These are phyloP conservation scores for Diarsia rubi DNA, from an alignment of 2,888 invertebrate genomes.

Conservation along the genomic window DNA sequence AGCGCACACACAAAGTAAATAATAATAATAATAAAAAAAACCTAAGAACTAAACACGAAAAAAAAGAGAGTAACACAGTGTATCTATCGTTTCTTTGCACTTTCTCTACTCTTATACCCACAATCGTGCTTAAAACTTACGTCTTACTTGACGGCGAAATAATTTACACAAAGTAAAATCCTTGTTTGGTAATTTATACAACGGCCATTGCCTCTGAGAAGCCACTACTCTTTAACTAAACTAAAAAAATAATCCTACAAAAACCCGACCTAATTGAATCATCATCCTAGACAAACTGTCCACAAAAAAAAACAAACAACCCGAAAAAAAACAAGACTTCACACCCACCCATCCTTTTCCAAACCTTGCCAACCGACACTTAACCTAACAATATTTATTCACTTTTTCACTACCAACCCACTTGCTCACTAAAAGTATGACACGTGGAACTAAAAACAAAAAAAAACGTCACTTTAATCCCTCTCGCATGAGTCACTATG, in stretches of 20 bases:
- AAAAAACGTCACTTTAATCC: conserved; percentile 73
- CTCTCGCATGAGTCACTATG: conserved; percentile 82
- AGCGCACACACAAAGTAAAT: no score
- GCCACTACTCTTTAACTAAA: neutral
- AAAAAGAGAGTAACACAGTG: no score
- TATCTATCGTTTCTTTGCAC: no score
- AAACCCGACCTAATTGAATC: conserved; percentile 29
- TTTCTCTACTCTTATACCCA: no score
- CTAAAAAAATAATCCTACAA: neutral
- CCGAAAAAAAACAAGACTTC: conserved; percentile 40
- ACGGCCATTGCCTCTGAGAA: no score
- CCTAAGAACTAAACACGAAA: no score
- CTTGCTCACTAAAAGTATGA: conserved; percentile 75
- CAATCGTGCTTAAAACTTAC: no score
- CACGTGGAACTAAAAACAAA: conserved; percentile 68
- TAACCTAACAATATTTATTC: conserved; percentile 62
- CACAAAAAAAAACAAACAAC: conserved; percentile 8
- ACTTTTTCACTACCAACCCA: conserved; percentile 75
- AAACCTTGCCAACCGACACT: conserved; percentile 58
- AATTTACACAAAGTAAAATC: no score
- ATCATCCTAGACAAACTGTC: conserved; percentile 36
- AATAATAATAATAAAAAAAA: no score
- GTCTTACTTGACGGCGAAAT: no score
- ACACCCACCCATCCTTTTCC: conserved; percentile 57
- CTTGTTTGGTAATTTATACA: neutral